Evolutionary conservation across 23 tunicate species (phyloP).

Genomic region (Oikopleura dioica): DNA sequence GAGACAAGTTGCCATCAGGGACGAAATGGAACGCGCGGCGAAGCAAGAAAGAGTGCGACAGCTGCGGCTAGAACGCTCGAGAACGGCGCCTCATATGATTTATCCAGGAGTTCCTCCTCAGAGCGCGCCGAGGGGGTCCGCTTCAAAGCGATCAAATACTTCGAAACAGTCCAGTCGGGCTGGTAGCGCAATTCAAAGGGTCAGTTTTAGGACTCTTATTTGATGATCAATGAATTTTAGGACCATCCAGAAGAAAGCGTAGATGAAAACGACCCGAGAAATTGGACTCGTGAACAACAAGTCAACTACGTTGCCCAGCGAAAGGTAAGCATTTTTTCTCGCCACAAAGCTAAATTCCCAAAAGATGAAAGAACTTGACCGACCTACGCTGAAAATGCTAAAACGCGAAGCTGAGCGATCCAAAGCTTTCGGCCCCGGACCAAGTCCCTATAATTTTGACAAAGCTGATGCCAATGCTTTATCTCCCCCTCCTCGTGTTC

Average conservation of each 20-base stretch:
- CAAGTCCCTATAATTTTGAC: background rate
- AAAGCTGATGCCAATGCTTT: background rate
- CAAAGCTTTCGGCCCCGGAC: constrained; percentile 10
- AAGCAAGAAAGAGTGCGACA: constrained; percentile 63
- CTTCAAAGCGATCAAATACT: too few relatives aligned
- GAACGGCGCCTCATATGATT: background rate
- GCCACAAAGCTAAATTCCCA: too few relatives aligned
- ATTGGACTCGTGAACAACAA: too few relatives aligned
- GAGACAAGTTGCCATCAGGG: constrained; percentile 58
- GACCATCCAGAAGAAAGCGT: background rate
- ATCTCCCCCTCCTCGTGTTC: background rate
- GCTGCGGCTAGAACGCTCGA: constrained; percentile 41
- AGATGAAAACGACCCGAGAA: background rate
- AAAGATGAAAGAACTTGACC: background rate
- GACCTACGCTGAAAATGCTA: background rate
- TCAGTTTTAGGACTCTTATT: too few relatives aligned
- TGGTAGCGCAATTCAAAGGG: too few relatives aligned
- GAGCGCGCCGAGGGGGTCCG: too few relatives aligned
- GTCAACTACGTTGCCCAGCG: too few relatives aligned
- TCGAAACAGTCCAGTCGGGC: too few relatives aligned
- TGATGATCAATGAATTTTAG: too few relatives aligned
- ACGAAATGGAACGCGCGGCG: constrained; percentile 65
- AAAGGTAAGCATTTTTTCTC: too few relatives aligned
- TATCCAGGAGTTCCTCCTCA: too few relatives aligned
- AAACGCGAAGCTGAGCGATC: background rate